A percentile compares a stretch with the other conserved stretches of the same genome.
Evolutionary conservation across 2,113 vertebrate genomes (phyloP).

Genomic region (Malurus melanocephalus): DNA sequence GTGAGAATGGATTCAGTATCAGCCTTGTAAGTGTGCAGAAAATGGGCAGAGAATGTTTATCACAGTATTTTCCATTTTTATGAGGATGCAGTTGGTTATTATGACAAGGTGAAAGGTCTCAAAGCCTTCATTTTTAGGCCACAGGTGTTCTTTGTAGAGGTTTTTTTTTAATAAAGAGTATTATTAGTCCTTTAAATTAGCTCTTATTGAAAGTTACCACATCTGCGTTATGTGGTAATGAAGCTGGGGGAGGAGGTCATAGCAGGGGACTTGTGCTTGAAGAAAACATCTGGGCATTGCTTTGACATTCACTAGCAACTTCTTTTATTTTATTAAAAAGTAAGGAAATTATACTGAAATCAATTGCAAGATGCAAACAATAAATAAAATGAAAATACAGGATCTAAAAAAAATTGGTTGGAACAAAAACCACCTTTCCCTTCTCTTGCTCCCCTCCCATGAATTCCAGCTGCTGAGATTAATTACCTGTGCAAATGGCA

Average conservation of each 20-base stretch:
- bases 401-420: neutral
- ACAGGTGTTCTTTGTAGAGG: conserved; percentile 56
- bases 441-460: neutral
- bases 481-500: neutral
- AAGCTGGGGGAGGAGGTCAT: conserved; percentile 49
- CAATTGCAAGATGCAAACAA: conserved; percentile 37
- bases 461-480: neutral
- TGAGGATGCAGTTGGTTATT: conserved; percentile 59
- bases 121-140: conserved; percentile 57
- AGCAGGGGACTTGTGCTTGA: conserved; percentile 53
- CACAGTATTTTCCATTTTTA: conserved; percentile 50
- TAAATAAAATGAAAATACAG: conserved; percentile 48
- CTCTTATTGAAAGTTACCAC: conserved; percentile 59
- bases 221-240: conserved; percentile 54
- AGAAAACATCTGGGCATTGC: conserved; percentile 55
- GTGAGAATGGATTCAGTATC: neutral
- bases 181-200: conserved; percentile 69
- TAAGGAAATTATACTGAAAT: conserved; percentile 52
- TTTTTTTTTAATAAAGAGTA: conserved; percentile 64
- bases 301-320: conserved; percentile 58
- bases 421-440: neutral
- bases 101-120: conserved; percentile 57
- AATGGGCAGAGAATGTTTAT: conserved; percentile 45
- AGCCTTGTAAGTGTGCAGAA: conserved; percentile 9
- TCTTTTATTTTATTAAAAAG: conserved; percentile 61